These are phyloP conservation scores for Tribolium madens DNA, from an alignment of 1,140 invertebrate genomes.

Conservation along the genomic window DNA sequence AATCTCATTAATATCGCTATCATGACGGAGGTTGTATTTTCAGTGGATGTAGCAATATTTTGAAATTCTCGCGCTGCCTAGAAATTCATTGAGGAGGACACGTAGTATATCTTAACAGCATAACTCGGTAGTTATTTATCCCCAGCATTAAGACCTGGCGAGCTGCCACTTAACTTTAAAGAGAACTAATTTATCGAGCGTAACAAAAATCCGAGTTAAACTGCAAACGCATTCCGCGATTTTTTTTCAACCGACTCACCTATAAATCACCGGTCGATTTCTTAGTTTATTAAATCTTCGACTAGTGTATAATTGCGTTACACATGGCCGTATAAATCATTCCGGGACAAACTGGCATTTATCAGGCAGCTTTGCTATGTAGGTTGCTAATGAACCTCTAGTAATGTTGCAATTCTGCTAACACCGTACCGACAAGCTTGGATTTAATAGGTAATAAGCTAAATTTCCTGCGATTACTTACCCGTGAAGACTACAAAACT, in stretches of 20 bases:
- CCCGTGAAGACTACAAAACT: conserved; percentile 7
- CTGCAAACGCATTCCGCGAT: conserved; percentile 50
- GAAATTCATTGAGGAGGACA: conserved; percentile 50
- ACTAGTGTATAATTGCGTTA: conserved; percentile 62
- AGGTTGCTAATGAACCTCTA: conserved; percentile 55
- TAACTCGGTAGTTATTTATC: conserved; percentile 58
- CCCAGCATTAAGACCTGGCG: conserved; percentile 57
- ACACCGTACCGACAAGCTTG: conserved; percentile 25
- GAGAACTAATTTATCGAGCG: conserved; percentile 54
- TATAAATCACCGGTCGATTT: conserved; percentile 61
- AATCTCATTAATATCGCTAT: conserved; percentile 18
- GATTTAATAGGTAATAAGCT: conserved; percentile 20
- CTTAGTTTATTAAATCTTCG: conserved; percentile 63
- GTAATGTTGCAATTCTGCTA: conserved; percentile 48
- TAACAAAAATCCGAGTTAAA: conserved; percentile 55
- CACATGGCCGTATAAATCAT: conserved; percentile 62
- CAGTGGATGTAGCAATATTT: conserved; percentile 36
- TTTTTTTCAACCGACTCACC: conserved; percentile 43
- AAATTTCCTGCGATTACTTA: conserved; percentile 29
- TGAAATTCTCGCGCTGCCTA: conserved; percentile 42
- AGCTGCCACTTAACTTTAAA: conserved; percentile 52
- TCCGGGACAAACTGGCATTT: conserved; percentile 55
- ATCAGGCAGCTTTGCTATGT: conserved; percentile 54
- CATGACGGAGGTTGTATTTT: conserved; percentile 38
- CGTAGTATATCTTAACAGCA: conserved; percentile 48